Base-by-base conservation (phyloP, 2,888 invertebrate genomes). In the Agapostemon virescens region DNA sequence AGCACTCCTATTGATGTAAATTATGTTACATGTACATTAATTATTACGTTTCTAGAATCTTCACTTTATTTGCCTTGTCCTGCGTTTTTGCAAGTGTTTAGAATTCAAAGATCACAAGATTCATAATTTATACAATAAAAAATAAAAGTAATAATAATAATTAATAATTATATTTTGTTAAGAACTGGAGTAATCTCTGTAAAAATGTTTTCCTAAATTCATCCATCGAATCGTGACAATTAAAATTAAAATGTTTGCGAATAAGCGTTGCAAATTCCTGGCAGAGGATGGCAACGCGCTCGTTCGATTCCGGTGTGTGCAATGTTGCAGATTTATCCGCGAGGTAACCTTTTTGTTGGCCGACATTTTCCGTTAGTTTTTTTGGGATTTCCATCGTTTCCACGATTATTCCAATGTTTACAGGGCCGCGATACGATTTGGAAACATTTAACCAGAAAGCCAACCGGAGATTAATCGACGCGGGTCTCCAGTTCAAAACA, bases 381-480 rank as follows among this genome's bases (percentile, higher is more conserved):
- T 23, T 52, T 23, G 13, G 5, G 6, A 26, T 52, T 52, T 5
- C 23, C 52, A 26, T 52, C 52, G 52, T 20, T 33, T n/a, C 20
- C 3, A 0, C 30, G 20, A 58, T 61, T 61, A 61, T 30, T 20
- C 61, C 33, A 61, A 61, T 61, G 33, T 61, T 61, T 61, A 30
- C 61, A 33, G 33, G 0, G 9, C 20, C 20, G 20, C 61, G 61
- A 61, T 33, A 7, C 61, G 61, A 33, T 61, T 33, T 61, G 33
- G 20, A 33, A 33, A 61, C 33, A 33, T 61, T 61, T 61, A 61
- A 33, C 33, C 61, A n/a, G 30, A 33, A 11, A 33, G 61, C 20
- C 61, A 33, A 61, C 61, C 30, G 20, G 20, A 33, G 61, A 61
- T 61, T 61, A 61, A 61, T 61, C 33, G 61, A 33, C 20, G 20